phyloP scores from a whole-genome alignment of 2,797 vertebrate species.

The Petrocephalus sullivani region DNA sequence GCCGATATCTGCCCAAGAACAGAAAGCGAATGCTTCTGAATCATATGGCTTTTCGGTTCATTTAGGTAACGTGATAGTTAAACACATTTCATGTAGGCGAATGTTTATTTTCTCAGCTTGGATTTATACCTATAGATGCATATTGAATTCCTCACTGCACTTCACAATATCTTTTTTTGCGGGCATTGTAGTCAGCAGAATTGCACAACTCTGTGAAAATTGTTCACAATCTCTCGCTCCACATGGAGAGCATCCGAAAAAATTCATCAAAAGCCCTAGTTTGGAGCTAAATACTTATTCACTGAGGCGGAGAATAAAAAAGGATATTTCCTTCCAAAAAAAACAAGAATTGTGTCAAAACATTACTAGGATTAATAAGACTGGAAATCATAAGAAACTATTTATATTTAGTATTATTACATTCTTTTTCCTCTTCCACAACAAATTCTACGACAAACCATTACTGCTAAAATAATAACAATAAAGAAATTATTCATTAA shows the following conservation, averaged over 20 bases:
- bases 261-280: neutral
- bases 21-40: neutral
- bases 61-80: neutral
- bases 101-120: neutral
- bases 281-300: slow-evolving; percentile 5
- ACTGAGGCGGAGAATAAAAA: neutral
- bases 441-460: neutral
- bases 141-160: neutral
- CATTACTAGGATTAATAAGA: neutral
- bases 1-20: neutral
- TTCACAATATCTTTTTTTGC: neutral
- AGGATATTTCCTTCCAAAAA: neutral
- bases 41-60: neutral
- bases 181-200: neutral
- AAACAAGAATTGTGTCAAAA: neutral
- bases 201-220: neutral
- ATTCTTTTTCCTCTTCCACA: neutral
- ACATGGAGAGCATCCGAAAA: neutral
- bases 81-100: neutral
- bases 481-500: neutral
- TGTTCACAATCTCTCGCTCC: neutral
- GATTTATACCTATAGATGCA: neutral
- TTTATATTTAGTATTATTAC: neutral
- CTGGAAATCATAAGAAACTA: neutral
- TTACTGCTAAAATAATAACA: neutral